Evolutionary conservation across 2,797 vertebrate genomes (phyloP).

Genomic region (Manis javanica): DNA sequence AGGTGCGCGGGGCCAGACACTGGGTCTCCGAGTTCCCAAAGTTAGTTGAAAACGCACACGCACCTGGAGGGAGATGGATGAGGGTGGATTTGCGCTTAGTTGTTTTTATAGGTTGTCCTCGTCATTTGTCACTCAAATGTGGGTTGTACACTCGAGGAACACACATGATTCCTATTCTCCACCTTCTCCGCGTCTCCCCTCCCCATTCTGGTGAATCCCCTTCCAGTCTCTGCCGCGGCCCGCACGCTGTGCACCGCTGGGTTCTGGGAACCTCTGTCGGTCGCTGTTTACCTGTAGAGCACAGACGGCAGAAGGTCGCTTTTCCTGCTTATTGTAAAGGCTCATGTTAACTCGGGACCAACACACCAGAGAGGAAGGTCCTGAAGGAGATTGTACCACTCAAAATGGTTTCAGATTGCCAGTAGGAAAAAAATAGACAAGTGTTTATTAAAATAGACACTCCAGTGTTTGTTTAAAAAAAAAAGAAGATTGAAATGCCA

Average conservation of each 20-base stretch:
- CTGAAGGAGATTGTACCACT: background rate
- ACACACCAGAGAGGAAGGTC: background rate
- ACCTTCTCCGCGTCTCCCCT: constrained; percentile 46
- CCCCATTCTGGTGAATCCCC: background rate
- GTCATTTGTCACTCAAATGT: constrained; percentile 74
- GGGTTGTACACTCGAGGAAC: constrained; percentile 73
- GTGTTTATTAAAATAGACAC: too few relatives aligned
- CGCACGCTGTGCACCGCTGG: background rate
- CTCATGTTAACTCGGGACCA: background rate
- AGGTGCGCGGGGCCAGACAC: background rate
- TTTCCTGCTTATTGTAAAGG: background rate
- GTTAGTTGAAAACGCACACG: constrained; percentile 65
- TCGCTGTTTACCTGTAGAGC: rapidly evolving
- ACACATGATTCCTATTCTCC: constrained; percentile 69
- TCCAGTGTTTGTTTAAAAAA: constrained; percentile 25
- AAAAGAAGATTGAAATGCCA: background rate
- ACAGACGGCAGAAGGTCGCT: background rate
- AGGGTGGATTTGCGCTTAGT: constrained; percentile 1
- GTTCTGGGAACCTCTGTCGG: background rate
- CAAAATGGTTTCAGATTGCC: background rate
- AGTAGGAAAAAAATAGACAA: background rate
- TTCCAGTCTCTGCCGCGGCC: background rate
- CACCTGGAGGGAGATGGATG: background rate
- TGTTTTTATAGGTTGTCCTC: constrained; percentile 56
- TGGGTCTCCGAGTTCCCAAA: constrained; percentile 55